These are phyloP conservation scores for Stictonetta naevosa DNA, from an alignment of 2,113 vertebrate species.

Conservation along the genomic window DNA sequence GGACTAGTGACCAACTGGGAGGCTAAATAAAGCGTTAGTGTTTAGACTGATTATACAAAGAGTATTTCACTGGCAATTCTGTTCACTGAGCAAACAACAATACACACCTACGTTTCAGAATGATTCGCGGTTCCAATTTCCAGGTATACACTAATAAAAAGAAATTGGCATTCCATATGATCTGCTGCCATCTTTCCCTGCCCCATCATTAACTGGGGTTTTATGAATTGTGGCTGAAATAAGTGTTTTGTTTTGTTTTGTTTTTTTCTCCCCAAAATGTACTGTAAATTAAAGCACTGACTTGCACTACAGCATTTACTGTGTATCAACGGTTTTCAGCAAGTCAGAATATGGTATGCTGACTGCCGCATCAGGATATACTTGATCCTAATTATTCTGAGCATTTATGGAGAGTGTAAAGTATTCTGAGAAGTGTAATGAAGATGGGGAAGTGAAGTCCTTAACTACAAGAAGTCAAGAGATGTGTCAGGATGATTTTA, in stretches of 20 bases:
- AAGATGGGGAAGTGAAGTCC: background rate
- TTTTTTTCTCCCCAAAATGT: background rate
- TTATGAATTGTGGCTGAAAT: background rate
- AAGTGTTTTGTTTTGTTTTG: background rate
- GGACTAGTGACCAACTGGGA: background rate
- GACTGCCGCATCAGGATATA: background rate
- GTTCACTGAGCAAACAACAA: background rate
- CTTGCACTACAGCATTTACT: background rate
- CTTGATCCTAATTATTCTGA: background rate
- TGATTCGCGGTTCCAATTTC: background rate
- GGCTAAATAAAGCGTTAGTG: background rate
- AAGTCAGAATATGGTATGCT: background rate
- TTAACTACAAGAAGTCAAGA: background rate
- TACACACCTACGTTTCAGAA: background rate
- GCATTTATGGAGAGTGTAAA: accelerated
- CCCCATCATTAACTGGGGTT: background rate
- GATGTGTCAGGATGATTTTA: background rate
- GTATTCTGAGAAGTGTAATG: background rate
- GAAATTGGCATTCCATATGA: background rate
- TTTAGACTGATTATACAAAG: background rate
- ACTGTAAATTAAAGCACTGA: background rate
- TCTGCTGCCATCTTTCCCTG: background rate
- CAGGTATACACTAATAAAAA: background rate
- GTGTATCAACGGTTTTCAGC: background rate
- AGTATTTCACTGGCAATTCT: background rate